phyloP scores from a whole-genome alignment of 2,888 invertebrate genomes.

The Chironomus riparius region DNA sequence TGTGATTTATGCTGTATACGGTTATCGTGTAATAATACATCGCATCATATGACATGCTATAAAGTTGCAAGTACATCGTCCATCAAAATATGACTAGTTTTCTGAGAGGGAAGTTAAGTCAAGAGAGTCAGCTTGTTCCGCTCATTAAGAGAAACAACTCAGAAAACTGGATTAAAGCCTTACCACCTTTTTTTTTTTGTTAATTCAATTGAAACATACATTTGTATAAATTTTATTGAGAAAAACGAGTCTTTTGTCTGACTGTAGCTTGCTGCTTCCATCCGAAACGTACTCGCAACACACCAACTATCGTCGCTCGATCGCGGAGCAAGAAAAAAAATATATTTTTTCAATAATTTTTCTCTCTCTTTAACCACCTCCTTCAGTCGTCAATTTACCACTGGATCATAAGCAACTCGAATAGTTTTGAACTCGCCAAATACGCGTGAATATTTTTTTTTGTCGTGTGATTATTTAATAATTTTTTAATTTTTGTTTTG shows the following conservation, averaged over 20 bases:
- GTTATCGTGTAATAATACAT: not conserved
- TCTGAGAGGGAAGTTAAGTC: too few relatives aligned
- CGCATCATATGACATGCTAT: not conserved
- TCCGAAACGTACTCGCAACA: too few relatives aligned
- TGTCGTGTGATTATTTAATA: not conserved
- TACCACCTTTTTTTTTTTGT: not conserved
- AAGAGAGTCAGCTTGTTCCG: too few relatives aligned
- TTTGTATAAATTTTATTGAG: not conserved
- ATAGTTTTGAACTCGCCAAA: not conserved
- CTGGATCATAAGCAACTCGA: conserved; percentile 23
- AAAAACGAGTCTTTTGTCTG: not conserved
- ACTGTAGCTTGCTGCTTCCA: not conserved
- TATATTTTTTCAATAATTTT: not conserved
- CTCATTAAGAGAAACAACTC: not conserved
- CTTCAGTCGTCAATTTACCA: conserved; percentile 26
- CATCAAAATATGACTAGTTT: not conserved
- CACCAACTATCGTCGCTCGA: not conserved
- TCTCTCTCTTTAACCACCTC: conserved; percentile 11
- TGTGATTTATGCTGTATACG: not conserved
- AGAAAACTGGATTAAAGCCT: not conserved
- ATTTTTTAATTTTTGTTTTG: not conserved
- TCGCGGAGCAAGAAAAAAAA: not conserved
- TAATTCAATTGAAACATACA: not conserved
- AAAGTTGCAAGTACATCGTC: not conserved
- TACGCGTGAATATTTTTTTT: not conserved